Conservation (phyloP, 2,888 invertebrate genomes). For the Leucozona laternaria region DNA sequence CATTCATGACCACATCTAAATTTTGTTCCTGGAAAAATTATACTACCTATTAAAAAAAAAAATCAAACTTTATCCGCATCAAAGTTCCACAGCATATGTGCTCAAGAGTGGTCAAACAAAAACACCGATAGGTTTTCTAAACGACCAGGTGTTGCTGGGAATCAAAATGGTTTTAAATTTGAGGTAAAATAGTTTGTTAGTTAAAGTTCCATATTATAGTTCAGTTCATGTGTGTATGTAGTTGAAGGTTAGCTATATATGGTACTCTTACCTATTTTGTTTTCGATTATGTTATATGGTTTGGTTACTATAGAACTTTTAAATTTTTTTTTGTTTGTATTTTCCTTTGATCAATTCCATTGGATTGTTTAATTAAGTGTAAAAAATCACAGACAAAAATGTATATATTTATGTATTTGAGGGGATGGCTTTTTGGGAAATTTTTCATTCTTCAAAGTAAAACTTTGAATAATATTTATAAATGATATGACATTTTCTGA, state of each 20-base stretch:
- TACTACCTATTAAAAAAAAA: constrained; percentile 15
- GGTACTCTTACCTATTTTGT: neutral
- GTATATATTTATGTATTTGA: too few relatives aligned
- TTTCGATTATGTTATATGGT: too few relatives aligned
- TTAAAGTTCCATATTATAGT: constrained; percentile 58
- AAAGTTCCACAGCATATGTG: constrained; percentile 55
- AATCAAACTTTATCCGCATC: constrained; percentile 52
- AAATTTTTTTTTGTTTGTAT: neutral
- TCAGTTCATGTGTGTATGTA: neutral
- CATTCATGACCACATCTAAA: constrained; percentile 58
- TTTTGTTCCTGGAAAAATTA: constrained; percentile 50
- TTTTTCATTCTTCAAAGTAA: too few relatives aligned
- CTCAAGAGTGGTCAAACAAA: constrained; percentile 48
- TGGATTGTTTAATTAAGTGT: too few relatives aligned
- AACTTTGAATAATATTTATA: too few relatives aligned
- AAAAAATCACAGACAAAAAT: too few relatives aligned
- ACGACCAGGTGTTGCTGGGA: constrained; percentile 61
- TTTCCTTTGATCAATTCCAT: too few relatives aligned
- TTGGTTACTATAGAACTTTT: too few relatives aligned
- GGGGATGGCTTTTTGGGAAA: too few relatives aligned
- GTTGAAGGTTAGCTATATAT: constrained; percentile 20
- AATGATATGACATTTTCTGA: too few relatives aligned
- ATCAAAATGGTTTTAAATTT: constrained; percentile 49
- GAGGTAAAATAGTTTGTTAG: constrained; percentile 59
- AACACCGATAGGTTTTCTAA: constrained; percentile 42